Conservation (phyloP, 2,888 invertebrate species). For the Acanthosepion esculentum region DNA sequence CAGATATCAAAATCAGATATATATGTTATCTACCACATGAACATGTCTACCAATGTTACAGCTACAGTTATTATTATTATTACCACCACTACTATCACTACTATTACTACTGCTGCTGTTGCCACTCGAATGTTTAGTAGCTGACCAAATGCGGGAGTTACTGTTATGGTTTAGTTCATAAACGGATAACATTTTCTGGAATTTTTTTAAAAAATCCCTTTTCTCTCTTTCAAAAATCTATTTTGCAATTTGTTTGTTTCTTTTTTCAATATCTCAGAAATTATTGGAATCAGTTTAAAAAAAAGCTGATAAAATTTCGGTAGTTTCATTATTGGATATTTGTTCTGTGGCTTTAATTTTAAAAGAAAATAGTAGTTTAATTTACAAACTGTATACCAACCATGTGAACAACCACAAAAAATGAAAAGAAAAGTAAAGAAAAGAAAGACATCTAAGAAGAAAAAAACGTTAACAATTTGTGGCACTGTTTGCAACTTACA, state of each 20-base stretch:
- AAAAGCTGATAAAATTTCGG: not conserved
- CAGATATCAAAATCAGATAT: not conserved
- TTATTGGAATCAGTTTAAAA: too few relatives aligned
- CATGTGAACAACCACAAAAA: not conserved
- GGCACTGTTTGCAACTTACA: not conserved
- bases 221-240: not conserved
- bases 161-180: not conserved
- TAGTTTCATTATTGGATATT: not conserved
- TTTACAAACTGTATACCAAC: not conserved
- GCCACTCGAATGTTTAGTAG: not conserved
- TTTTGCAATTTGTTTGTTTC: too few relatives aligned
- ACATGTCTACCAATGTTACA: not conserved
- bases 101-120: not conserved
- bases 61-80: not conserved
- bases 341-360: not conserved
- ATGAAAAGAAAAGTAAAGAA: not conserved
- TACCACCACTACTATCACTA: not conserved
- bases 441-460: too few relatives aligned
- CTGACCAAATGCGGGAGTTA: not conserved
- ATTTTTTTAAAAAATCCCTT: not conserved
- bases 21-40: not conserved
- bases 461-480: not conserved
- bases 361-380: not conserved
- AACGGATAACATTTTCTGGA: slow-evolving; percentile 25
- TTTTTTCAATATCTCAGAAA: too few relatives aligned